Base-by-base conservation (phyloP, 2,113 vertebrate genomes). In the Acanthisitta chloris region DNA sequence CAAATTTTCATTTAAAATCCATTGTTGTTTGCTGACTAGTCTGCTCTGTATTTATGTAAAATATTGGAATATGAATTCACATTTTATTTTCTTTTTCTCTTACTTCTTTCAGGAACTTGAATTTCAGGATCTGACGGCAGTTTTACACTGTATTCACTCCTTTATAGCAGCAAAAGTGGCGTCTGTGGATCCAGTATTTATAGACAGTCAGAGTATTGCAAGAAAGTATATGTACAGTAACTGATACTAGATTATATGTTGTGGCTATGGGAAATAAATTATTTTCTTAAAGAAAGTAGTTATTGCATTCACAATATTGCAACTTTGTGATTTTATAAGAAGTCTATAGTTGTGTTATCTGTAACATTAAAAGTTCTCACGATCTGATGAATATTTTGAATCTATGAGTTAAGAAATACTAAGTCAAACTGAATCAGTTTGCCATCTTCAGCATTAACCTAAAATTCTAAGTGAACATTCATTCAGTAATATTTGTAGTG, bases 111-210 rank as follows among this genome's bases (percentile, higher is more conserved):
- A 99, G 99, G 99, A 99, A 76, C 98, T 99, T 64, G 99, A 99
- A 97, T 99, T 99, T 95, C 98, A 98, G 61, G 99, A 99, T 95
- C 98, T 99, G 89, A 99, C 99, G 0, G 98, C 98, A 4, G 98
- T 99, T 91, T 98, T 99, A 88, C 99, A 99, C 84, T 99, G 99
- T 74, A 98, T 99, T 76, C 99, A 99, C 92, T 98, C 99, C 82
- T 99, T 99, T 97, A 98, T 99, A 52, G 99, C 99, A 71, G 99
- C 99, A 90, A 99, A 99, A 97, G 99, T 99, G 98, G 99, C 99
- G 94, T 98, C 99, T 43, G 96, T 99, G 98, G 99, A 99, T 97
- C 99, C 99, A 11, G 91, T 98, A 26, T 99, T 99, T 82, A 96
- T 99, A 95, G 98, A 98, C 97, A 98, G 97, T 95, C 99, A 99